Evolutionary conservation across 2,797 vertebrate species (phyloP).

Genomic region (Typhlichthys eigenmanni): DNA sequence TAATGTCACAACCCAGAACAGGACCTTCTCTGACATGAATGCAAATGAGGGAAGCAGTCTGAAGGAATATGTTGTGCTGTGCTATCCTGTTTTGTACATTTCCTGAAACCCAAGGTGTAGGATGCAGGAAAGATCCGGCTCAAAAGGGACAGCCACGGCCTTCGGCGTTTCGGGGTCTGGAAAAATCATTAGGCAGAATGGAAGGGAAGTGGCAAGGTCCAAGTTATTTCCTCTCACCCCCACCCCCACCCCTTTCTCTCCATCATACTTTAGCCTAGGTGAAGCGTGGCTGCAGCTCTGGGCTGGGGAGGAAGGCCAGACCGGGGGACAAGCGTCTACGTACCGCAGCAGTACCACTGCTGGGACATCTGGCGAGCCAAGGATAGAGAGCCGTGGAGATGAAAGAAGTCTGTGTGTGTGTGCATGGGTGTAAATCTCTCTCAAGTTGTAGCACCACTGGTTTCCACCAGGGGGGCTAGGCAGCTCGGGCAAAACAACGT

Average conservation of each 20-base stretch:
- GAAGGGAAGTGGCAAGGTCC: conserved; percentile 68
- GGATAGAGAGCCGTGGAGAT: too few relatives aligned
- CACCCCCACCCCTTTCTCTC: conserved; percentile 41
- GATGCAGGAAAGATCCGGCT: conserved; percentile 63
- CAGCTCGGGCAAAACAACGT: background rate
- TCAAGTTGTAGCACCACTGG: too few relatives aligned
- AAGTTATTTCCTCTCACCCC: conserved; percentile 58
- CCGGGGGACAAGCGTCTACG: conserved; percentile 10
- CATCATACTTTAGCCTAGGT: conserved; percentile 50
- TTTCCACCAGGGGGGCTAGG: too few relatives aligned
- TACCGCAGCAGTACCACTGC: too few relatives aligned
- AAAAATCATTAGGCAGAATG: conserved; percentile 68
- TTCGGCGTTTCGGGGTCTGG: conserved; percentile 59
- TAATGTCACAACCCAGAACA: conserved; percentile 38
- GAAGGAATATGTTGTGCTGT: conserved; percentile 59
- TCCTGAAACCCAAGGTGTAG: conserved; percentile 72
- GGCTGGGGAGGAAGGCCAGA: conserved; percentile 44
- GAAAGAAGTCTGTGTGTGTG: background rate
- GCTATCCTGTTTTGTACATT: conserved; percentile 76
- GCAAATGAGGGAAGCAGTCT: conserved; percentile 41
- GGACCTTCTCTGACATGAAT: background rate
- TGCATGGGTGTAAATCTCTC: too few relatives aligned
- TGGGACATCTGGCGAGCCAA: too few relatives aligned
- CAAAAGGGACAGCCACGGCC: conserved; percentile 49
- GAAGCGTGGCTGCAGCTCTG: conserved; percentile 27